Evolutionary conservation across 2,888 invertebrate genomes (phyloP).

Genomic region (Trypoxylon attenuatum): DNA sequence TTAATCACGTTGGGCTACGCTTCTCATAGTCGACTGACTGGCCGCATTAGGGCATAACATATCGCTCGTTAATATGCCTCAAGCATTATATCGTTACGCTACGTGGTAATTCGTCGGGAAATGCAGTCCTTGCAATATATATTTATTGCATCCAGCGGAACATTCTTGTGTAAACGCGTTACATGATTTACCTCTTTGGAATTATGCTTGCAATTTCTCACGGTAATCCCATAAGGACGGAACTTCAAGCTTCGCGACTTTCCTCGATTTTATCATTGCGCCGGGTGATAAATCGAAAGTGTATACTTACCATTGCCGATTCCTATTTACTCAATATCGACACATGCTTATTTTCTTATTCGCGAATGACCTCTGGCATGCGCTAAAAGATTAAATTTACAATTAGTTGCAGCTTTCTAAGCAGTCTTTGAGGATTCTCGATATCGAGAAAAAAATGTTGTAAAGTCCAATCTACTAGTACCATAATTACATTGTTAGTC

Average conservation of each 20-base stretch:
- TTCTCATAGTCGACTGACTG: not conserved
- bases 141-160: slow-evolving; percentile 2
- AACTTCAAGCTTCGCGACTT: not conserved
- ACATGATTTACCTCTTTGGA: slow-evolving; percentile 29
- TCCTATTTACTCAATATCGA: not conserved
- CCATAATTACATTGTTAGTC: too few relatives aligned
- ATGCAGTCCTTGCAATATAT: not conserved
- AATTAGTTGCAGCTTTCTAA: not conserved
- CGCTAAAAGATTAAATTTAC: too few relatives aligned
- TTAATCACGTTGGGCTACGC: too few relatives aligned
- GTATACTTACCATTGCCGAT: not conserved
- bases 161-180: slow-evolving; percentile 11
- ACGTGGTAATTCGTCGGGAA: slow-evolving; percentile 6
- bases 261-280: not conserved
- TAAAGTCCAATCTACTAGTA: too few relatives aligned
- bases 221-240: slow-evolving; percentile 1
- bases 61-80: slow-evolving; percentile 22
- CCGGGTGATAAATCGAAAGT: not conserved
- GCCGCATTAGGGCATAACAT: slow-evolving; percentile 1
- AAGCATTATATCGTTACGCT: slow-evolving; percentile 10
- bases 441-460: too few relatives aligned
- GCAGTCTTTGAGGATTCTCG: not conserved
- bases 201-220: slow-evolving; percentile 8
- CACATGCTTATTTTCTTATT: too few relatives aligned
- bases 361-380: too few relatives aligned